A percentile compares a stretch with the other conserved stretches of the same genome.
Conservation (phyloP, 2,888 invertebrate genomes). For the Sinhomidia bicolor region DNA sequence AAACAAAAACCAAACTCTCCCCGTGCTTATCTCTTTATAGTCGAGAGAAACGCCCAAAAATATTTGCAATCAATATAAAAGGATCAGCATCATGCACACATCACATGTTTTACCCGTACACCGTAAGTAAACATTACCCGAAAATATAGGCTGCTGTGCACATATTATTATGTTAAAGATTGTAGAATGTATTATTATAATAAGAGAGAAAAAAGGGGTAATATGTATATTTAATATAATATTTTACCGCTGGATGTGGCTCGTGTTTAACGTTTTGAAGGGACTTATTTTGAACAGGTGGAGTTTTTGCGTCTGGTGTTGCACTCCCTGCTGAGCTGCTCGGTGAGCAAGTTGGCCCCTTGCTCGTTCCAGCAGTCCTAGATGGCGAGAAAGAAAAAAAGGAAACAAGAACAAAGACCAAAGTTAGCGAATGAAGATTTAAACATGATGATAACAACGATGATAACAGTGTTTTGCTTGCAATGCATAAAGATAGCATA, state of each 20-base stretch:
- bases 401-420: conserved; percentile 44
- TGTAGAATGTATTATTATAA: too few relatives aligned
- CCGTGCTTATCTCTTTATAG: neutral
- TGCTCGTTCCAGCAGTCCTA: conserved; percentile 83
- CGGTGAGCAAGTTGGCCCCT: conserved; percentile 81
- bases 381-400: conserved; percentile 13
- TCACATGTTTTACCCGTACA: too few relatives aligned
- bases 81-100: too few relatives aligned
- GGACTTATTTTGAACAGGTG: conserved; percentile 88
- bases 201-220: too few relatives aligned
- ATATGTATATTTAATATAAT: conserved; percentile 59
- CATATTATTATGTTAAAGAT: too few relatives aligned
- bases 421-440: conserved; percentile 44
- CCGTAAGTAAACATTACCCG: too few relatives aligned
- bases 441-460: conserved; percentile 30
- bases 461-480: conserved; percentile 18
- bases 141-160: too few relatives aligned
- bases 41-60: neutral
- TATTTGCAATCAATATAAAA: neutral
- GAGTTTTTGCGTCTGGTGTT: conserved; percentile 82
- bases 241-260: conserved; percentile 90
- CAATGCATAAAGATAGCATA: conserved; percentile 4
- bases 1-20: neutral
- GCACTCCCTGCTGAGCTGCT: conserved; percentile 80
- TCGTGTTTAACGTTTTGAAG: conserved; percentile 88